A percentile compares a stretch with the other conserved stretches of the same genome.
phyloP scores from a whole-genome alignment of 2,797 vertebrate genomes.

The Sebastes minor region DNA sequence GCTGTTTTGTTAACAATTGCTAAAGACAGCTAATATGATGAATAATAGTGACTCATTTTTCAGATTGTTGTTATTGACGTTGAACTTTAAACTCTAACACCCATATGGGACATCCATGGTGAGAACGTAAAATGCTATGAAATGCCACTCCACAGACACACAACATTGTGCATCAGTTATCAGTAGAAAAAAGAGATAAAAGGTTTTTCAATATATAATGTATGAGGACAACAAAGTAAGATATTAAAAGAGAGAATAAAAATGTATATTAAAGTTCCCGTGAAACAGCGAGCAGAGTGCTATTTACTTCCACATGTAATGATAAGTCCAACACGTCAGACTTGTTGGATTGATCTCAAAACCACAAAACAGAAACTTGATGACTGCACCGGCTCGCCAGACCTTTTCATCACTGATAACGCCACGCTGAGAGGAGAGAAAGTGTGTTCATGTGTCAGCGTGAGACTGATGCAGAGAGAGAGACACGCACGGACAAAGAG shows the following conservation, averaged over 20 bases:
- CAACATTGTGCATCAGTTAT: too few species aligned
- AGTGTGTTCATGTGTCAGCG: slow-evolving; percentile 36
- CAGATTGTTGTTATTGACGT: background rate
- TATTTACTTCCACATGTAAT: background rate
- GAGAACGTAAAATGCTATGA: background rate
- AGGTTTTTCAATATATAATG: background rate
- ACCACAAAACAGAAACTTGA: slow-evolving; percentile 37
- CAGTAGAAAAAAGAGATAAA: background rate
- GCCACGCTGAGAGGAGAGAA: background rate
- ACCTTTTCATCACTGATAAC: slow-evolving; percentile 47
- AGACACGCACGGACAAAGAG: background rate
- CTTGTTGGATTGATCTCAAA: slow-evolving; percentile 40
- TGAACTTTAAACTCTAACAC: background rate
- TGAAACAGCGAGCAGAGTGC: too few species aligned
- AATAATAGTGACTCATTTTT: background rate
- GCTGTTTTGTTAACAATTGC: too few species aligned
- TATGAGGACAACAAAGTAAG: background rate
- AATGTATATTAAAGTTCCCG: background rate
- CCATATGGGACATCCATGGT: background rate
- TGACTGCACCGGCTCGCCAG: background rate
- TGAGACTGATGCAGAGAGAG: slow-evolving; percentile 22
- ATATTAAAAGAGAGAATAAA: background rate
- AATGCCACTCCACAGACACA: background rate
- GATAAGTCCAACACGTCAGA: slow-evolving; percentile 14
- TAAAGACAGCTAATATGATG: background rate